A percentile compares a stretch with the other conserved stretches of the same genome.
Conservation (phyloP, 2,888 invertebrate species). For the Tenodera sinensis region DNA sequence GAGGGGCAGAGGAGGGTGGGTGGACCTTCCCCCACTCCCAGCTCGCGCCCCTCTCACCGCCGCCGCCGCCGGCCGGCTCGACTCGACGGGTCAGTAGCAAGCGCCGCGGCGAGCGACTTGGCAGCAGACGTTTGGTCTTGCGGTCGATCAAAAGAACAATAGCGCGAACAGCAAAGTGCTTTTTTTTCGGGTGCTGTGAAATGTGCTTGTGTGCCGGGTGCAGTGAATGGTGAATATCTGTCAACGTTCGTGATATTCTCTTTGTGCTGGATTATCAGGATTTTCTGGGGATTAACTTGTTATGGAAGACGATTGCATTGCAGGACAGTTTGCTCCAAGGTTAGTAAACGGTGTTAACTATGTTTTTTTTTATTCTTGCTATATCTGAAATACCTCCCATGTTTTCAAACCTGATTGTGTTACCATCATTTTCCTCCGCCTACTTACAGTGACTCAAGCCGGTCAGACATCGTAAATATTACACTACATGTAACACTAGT, state of each 20-base stretch:
- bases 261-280: neutral
- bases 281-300: neutral
- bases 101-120: neutral
- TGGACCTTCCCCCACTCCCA: too few species aligned
- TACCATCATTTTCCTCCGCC: too few species aligned
- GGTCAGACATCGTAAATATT: too few species aligned
- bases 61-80: neutral
- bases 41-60: too few species aligned
- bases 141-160: neutral
- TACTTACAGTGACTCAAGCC: too few species aligned
- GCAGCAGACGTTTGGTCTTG: neutral
- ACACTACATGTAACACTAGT: too few species aligned
- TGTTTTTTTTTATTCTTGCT: too few species aligned
- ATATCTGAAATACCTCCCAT: too few species aligned
- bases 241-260: neutral
- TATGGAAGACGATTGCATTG: neutral
- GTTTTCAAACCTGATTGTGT: too few species aligned
- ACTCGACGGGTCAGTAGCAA: neutral
- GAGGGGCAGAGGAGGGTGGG: neutral
- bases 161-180: neutral
- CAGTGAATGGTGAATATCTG: neutral
- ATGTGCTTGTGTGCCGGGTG: neutral
- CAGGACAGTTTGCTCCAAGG: neutral
- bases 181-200: neutral
- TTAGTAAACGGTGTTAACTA: neutral